These are phyloP conservation scores for Pilophorus perplexus DNA, from an alignment of 2,888 invertebrate genomes.

Conservation along the genomic window DNA sequence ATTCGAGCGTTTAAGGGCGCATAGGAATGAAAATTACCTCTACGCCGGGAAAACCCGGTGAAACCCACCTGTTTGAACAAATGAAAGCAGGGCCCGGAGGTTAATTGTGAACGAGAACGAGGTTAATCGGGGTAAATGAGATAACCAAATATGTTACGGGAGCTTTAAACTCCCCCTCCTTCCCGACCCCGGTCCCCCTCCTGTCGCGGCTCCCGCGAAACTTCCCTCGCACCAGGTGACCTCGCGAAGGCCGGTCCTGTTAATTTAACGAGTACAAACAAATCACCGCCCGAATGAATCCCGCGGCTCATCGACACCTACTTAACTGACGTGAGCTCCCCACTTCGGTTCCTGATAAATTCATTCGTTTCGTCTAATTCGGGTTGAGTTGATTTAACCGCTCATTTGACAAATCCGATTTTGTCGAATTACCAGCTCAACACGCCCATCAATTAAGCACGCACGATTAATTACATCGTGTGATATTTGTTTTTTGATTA, in stretches of 20 bases:
- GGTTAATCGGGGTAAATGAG: conserved; percentile 33
- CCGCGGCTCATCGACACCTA: conserved; percentile 28
- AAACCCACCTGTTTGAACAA: conserved; percentile 32
- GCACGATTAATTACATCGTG: too few species aligned
- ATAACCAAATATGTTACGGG: conserved; percentile 30
- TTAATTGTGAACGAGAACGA: conserved; percentile 31
- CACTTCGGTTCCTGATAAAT: conserved; percentile 25
- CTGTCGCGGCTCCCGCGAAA: too few species aligned
- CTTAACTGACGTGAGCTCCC: conserved; percentile 16
- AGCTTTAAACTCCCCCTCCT: background rate
- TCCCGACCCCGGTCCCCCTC: background rate
- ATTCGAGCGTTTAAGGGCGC: too few species aligned
- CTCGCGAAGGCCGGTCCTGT: background rate
- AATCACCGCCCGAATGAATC: conserved; percentile 15
- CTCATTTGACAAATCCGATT: too few species aligned
- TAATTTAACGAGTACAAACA: conserved; percentile 32
- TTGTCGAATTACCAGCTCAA: too few species aligned
- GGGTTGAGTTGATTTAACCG: too few species aligned
- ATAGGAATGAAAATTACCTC: too few species aligned
- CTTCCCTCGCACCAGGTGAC: background rate
- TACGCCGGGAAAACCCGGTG: too few species aligned
- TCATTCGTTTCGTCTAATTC: too few species aligned
- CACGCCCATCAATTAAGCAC: too few species aligned
- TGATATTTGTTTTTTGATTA: too few species aligned
- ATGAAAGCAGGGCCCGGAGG: conserved; percentile 13